These are phyloP conservation scores for Scaptodrosophila latifasciaeformis DNA, from an alignment of 2,888 invertebrate genomes.

Conservation along the genomic window DNA sequence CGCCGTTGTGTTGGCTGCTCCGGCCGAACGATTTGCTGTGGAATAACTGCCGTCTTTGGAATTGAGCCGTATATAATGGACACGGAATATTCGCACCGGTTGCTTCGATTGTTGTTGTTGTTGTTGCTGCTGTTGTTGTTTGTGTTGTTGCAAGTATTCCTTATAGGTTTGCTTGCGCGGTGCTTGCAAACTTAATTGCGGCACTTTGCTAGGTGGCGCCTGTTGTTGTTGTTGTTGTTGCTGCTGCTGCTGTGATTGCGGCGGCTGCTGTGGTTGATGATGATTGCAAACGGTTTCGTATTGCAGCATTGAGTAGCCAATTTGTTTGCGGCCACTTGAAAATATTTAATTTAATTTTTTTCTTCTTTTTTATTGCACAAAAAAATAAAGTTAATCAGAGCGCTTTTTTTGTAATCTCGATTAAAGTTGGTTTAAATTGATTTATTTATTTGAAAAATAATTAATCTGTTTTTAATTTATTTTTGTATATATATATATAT, in stretches of 20 bases:
- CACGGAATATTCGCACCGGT: constrained; percentile 60
- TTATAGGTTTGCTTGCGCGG: constrained; percentile 43
- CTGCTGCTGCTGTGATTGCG: constrained; percentile 32
- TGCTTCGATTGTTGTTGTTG: constrained; percentile 38
- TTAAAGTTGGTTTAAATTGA: too few species aligned
- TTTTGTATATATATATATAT: constrained; percentile 13
- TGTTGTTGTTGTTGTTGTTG: constrained; percentile 40
- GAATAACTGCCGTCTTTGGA: constrained; percentile 58
- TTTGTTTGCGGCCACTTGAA: too few species aligned
- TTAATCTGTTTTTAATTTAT: constrained; percentile 23
- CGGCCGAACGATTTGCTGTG: constrained; percentile 31
- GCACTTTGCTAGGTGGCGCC: constrained; percentile 28
- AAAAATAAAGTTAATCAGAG: too few species aligned
- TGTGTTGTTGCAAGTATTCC: constrained; percentile 41
- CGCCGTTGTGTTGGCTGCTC: too few species aligned
- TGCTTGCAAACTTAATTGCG: constrained; percentile 32
- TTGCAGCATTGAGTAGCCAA: constrained; percentile 53
- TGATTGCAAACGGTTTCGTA: constrained; percentile 51
- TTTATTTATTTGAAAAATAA: constrained; percentile 12
- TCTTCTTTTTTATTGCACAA: not conserved
- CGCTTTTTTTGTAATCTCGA: too few species aligned
- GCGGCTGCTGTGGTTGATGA: constrained; percentile 48
- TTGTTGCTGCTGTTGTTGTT: constrained; percentile 25
- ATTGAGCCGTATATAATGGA: constrained; percentile 67
- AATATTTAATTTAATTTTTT: too few species aligned